Evolutionary conservation across 2,797 vertebrate species (phyloP).

Genomic region (Acanthornis magna): DNA sequence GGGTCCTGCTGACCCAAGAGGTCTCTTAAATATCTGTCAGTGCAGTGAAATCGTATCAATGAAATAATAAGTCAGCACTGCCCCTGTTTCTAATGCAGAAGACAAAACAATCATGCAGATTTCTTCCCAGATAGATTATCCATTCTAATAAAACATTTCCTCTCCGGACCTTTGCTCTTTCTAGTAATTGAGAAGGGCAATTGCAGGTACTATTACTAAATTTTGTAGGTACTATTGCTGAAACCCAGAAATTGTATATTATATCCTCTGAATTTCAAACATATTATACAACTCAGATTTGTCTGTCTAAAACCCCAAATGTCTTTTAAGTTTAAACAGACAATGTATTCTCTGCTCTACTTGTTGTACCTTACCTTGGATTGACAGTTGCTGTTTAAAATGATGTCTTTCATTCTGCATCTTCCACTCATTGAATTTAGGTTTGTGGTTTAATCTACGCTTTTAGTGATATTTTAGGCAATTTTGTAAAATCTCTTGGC

Average conservation of each 20-base stretch:
- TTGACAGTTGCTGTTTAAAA: not conserved
- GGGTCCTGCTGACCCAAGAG: not conserved
- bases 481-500: not conserved
- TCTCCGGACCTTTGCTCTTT: not conserved
- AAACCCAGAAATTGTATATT: not conserved
- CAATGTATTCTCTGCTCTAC: not conserved
- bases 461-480: not conserved
- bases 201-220: not conserved
- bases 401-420: not conserved
- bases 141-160: slow-evolving; percentile 12
- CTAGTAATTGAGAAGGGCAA: not conserved
- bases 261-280: slow-evolving; percentile 15
- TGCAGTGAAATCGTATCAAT: not conserved
- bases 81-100: not conserved
- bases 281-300: not conserved
- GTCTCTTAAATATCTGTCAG: not conserved
- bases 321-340: not conserved
- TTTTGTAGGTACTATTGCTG: not conserved
- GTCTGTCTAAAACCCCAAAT: not conserved
- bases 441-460: not conserved
- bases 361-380: not conserved
- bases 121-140: not conserved
- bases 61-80: not conserved
- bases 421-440: not conserved
- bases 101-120: not conserved